Evolutionary conservation across 1,140 invertebrate species (phyloP), one percentile per base, ranked within the genome.

Genomic region (Drosophila insularis): DNA sequence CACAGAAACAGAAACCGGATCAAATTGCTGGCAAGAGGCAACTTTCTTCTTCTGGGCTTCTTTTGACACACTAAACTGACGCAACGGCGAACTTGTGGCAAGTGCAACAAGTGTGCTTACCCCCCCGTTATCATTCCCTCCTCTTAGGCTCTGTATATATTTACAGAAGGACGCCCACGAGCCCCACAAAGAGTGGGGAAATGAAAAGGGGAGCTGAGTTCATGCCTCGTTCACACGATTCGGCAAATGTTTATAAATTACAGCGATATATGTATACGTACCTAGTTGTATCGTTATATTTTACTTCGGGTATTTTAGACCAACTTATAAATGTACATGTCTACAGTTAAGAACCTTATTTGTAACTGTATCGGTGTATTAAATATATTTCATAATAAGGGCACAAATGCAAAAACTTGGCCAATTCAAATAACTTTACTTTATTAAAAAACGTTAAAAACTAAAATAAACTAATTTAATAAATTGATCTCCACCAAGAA

Each of bases 31-130:
- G 43, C 27, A 50, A 50, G 43, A 50, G 23, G 75, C 84, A 89
- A 87, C 84, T 87, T 87, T 87, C 84, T 87, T 89, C 84, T 87
- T 50, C 43, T 50, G 43, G 76, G 71, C 55, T 65, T 66, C 84
- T 89, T 89, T 80, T 87, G 84, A 87, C 84, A 87, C 77, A 87
- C 84, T 87, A 89, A 87, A 87, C 84, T 87, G 84, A 87, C 84
- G 84, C 84, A 87, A 87, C 80, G 79, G 43, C 43, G 50, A 74
- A 50, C 72, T 71, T 76, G 73, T 76, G 73, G 73, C 73, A 75
- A 75, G 73, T 89, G 84, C 81, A 77, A 78, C 81, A 85, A 86
- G 81, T 86, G 74, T 74, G 21, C n/a, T 27, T 21, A 4, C 32
- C 32, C 27, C 40, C 35, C 62, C 43, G 21, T 39, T 35, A 10